Evolutionary conservation across 2,888 invertebrate species (phyloP).

Genomic region (Noctua comes): DNA sequence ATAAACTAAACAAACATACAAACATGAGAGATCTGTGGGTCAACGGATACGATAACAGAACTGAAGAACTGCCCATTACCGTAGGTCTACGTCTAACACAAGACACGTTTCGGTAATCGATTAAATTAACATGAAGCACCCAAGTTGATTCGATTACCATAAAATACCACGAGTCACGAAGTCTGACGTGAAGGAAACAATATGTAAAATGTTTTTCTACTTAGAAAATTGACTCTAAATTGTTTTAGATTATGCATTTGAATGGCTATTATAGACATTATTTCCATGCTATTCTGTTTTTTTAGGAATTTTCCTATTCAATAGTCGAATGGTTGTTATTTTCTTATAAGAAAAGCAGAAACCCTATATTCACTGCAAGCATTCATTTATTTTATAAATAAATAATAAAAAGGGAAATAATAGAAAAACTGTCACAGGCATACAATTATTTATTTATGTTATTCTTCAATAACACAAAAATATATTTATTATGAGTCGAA

Average conservation of each 20-base stretch:
- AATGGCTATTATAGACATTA: slow-evolving; percentile 13
- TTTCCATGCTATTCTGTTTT: slow-evolving; percentile 25
- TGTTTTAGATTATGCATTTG: slow-evolving; percentile 39
- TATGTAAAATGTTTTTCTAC: slow-evolving; percentile 32
- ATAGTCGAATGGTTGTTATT: not conserved
- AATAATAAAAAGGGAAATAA: slow-evolving; percentile 1
- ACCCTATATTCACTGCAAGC: not conserved
- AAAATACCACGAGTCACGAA: slow-evolving; percentile 58
- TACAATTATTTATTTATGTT: not conserved
- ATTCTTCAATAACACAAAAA: slow-evolving; percentile 19
- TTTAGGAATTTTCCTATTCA: slow-evolving; percentile 4
- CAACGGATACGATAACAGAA: slow-evolving; percentile 34
- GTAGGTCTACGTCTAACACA: slow-evolving; percentile 15
- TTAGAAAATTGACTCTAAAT: slow-evolving; percentile 40
- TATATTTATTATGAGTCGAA: slow-evolving; percentile 7
- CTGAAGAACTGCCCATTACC: slow-evolving; percentile 19
- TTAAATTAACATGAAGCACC: slow-evolving; percentile 49
- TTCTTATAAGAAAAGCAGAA: not conserved
- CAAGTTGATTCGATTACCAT: slow-evolving; percentile 58
- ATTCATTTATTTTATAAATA: not conserved
- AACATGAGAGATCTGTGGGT: slow-evolving; percentile 37
- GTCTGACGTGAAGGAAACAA: slow-evolving; percentile 37
- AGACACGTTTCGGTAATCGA: slow-evolving; percentile 46
- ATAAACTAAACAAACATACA: slow-evolving; percentile 70
- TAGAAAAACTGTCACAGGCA: not conserved